These are phyloP conservation scores for Protophormia terraenovae DNA, from an alignment of 2,888 invertebrate genomes.

Conservation along the genomic window DNA sequence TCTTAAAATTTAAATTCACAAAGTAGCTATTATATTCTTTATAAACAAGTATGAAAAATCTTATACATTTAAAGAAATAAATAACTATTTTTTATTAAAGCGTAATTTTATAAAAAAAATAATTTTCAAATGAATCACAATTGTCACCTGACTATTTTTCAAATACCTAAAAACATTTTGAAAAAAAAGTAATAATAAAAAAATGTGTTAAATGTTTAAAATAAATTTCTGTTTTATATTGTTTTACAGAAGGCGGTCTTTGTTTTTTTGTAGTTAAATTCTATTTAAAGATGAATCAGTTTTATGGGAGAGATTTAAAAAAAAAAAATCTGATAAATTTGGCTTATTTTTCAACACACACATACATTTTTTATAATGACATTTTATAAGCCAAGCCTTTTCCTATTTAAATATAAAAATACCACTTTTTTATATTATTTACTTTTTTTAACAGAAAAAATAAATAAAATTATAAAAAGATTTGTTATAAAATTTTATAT, in stretches of 20 bases:
- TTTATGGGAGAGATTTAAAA: slow-evolving; percentile 22
- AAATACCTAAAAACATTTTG: not conserved
- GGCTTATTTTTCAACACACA: not conserved
- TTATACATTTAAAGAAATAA: too few relatives aligned
- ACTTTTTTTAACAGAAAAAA: not conserved
- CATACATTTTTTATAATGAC: slow-evolving; percentile 2
- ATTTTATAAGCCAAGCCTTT: slow-evolving; percentile 54
- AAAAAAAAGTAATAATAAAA: not conserved
- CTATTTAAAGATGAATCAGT: not conserved
- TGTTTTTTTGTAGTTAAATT: slow-evolving; percentile 4
- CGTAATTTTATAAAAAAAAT: not conserved
- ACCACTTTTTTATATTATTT: not conserved
- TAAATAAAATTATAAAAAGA: not conserved
- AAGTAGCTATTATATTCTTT: too few relatives aligned
- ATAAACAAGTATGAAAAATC: too few relatives aligned
- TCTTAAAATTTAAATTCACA: too few relatives aligned
- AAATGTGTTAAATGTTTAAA: not conserved
- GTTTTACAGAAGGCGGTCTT: slow-evolving; percentile 33
- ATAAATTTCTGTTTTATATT: not conserved
- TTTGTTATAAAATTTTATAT: slow-evolving; percentile 13
- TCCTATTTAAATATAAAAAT: slow-evolving; percentile 21
- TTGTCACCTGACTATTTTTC: not conserved
- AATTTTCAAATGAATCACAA: slow-evolving; percentile 24
- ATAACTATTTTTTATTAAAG: not conserved
- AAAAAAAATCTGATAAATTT: slow-evolving; percentile 36